Conservation (phyloP, 2,113 vertebrate species). For the Paradoxurus hermaphroditus region DNA sequence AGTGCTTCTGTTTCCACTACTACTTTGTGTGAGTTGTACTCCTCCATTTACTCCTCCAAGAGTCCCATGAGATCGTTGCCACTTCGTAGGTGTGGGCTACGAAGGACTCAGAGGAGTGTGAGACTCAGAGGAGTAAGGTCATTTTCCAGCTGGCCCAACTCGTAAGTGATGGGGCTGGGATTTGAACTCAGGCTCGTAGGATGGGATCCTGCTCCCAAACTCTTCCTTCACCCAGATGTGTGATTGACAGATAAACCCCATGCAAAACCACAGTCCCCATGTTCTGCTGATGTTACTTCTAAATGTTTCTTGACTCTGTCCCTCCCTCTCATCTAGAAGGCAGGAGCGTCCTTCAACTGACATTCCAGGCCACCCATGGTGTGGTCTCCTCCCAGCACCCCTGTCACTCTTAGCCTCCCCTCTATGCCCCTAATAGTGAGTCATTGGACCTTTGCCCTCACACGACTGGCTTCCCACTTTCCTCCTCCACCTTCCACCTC, state of each 20-base stretch:
- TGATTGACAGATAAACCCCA: background rate
- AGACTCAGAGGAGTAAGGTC: background rate
- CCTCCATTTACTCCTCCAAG: background rate
- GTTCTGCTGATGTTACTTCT: background rate
- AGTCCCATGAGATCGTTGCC: accelerated
- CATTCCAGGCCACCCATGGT: background rate
- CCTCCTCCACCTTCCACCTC: background rate
- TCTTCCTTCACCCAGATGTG: background rate
- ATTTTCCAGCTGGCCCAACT: background rate
- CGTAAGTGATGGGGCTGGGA: background rate
- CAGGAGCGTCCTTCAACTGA: background rate
- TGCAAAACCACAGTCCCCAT: no score
- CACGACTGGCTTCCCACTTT: background rate
- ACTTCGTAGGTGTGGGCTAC: background rate
- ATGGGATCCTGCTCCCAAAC: background rate
- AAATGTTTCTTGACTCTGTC: background rate
- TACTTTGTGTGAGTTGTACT: background rate
- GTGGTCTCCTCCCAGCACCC: background rate
- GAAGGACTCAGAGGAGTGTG: background rate
- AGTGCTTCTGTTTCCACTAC: background rate
- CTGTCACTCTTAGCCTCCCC: background rate
- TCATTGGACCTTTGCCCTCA: background rate
- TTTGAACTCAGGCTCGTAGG: background rate
- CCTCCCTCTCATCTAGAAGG: background rate
- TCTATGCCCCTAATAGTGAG: no score